Percentiles rank a stretch among this genome's conserved stretches.
phyloP scores from a whole-genome alignment of 2,113 vertebrate genomes.

The Myrmophylax atrothorax region DNA sequence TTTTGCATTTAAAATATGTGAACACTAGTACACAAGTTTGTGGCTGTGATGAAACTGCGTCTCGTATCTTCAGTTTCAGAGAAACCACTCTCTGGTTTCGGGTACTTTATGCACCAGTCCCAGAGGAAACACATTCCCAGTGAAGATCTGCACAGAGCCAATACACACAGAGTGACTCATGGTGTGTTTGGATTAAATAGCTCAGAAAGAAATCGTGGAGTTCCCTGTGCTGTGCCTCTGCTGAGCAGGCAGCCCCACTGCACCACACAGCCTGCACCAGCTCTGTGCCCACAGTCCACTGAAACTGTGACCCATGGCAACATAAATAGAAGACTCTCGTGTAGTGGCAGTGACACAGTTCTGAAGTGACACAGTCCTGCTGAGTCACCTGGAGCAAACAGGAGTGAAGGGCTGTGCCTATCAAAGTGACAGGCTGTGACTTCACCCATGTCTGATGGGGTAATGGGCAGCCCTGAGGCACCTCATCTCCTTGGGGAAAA shows the following conservation, averaged over 20 bases:
- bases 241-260: background rate
- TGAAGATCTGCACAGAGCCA: background rate
- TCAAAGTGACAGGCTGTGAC: background rate
- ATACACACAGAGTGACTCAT: background rate
- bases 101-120: background rate
- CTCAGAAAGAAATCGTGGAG: background rate
- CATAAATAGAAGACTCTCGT: background rate
- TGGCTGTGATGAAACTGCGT: background rate
- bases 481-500: background rate
- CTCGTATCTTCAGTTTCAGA: background rate
- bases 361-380: background rate
- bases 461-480: background rate
- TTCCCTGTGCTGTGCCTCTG: background rate
- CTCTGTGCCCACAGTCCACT: background rate
- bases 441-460: background rate
- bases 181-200: background rate
- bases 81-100: background rate
- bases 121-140: background rate
- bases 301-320: background rate
- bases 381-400: conserved; percentile 17
- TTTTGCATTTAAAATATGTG: background rate
- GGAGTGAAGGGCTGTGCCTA: background rate
- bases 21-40: background rate
- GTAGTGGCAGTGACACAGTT: background rate
- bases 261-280: background rate